Conservation (phyloP, 2,113 vertebrate genomes). For the Donacobius atricapilla region DNA sequence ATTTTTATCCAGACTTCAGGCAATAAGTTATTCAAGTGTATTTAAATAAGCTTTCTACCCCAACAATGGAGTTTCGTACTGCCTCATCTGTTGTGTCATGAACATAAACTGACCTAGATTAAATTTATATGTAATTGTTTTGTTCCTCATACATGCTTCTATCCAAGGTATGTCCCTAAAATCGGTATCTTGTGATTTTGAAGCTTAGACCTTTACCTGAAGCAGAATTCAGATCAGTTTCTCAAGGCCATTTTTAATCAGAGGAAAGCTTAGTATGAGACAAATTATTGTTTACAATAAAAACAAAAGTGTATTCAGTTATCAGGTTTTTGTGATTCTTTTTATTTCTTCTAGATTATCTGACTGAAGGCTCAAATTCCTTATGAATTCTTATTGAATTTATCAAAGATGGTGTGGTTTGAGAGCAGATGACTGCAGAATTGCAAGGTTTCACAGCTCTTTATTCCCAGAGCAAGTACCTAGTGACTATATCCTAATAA, state of each 20-base stretch:
- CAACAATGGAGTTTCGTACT: neutral
- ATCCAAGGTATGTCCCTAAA: neutral
- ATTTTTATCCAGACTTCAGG: constrained; percentile 47
- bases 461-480: neutral
- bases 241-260: neutral
- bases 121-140: constrained; percentile 27
- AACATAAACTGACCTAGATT: neutral
- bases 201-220: neutral
- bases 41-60: constrained; percentile 21
- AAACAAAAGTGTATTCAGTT: neutral
- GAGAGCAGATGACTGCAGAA: neutral
- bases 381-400: neutral
- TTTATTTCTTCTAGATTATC: neutral
- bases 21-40: constrained; percentile 54
- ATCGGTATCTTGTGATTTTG: neutral
- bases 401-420: neutral
- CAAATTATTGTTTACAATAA: neutral
- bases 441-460: neutral
- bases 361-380: neutral
- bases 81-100: neutral
- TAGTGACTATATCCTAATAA: neutral
- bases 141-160: neutral
- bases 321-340: neutral
- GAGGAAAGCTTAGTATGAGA: neutral
- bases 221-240: neutral